These are phyloP conservation scores for Morpho helenor DNA, from an alignment of 2,888 invertebrate genomes.

Conservation along the genomic window DNA sequence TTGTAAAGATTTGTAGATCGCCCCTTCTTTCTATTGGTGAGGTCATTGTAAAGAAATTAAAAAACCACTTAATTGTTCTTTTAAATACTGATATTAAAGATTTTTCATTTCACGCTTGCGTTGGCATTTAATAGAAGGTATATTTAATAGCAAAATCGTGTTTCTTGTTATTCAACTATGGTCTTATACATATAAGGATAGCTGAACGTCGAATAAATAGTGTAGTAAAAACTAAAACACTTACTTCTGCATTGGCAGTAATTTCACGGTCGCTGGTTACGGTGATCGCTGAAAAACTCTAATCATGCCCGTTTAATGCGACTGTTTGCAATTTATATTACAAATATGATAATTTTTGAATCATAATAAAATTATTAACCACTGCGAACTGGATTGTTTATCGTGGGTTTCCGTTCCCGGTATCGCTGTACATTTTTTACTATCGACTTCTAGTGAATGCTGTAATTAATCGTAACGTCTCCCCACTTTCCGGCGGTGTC, in stretches of 20 bases:
- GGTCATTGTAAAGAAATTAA: too few relatives aligned
- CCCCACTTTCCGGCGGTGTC: slow-evolving; percentile 43
- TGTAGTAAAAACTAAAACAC: slow-evolving; percentile 31
- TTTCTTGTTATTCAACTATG: slow-evolving; percentile 14
- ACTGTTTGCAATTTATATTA: slow-evolving; percentile 49
- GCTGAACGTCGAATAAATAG: slow-evolving; percentile 27
- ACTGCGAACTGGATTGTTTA: slow-evolving; percentile 53
- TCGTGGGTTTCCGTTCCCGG: slow-evolving; percentile 59
- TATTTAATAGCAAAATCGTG: slow-evolving; percentile 42
- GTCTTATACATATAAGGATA: slow-evolving; percentile 9
- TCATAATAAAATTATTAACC: slow-evolving; percentile 55
- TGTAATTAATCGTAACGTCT: slow-evolving; percentile 40
- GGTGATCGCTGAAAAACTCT: slow-evolving; percentile 54
- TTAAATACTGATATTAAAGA: slow-evolving; percentile 10
- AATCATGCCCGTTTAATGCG: slow-evolving; percentile 49
- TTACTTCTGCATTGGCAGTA: slow-evolving; percentile 43
- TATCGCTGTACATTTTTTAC: slow-evolving; percentile 46
- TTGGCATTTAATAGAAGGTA: slow-evolving; percentile 46
- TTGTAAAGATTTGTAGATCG: too few relatives aligned
- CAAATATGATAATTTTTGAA: slow-evolving; percentile 60
- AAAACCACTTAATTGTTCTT: too few relatives aligned
- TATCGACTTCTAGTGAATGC: slow-evolving; percentile 58
- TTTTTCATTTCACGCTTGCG: slow-evolving; percentile 54
- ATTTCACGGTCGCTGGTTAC: slow-evolving; percentile 59
- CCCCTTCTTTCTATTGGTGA: too few relatives aligned